Evolutionary conservation across 2,113 vertebrate genomes (phyloP).

Genomic region (Ptychochromis oligacanthus): DNA sequence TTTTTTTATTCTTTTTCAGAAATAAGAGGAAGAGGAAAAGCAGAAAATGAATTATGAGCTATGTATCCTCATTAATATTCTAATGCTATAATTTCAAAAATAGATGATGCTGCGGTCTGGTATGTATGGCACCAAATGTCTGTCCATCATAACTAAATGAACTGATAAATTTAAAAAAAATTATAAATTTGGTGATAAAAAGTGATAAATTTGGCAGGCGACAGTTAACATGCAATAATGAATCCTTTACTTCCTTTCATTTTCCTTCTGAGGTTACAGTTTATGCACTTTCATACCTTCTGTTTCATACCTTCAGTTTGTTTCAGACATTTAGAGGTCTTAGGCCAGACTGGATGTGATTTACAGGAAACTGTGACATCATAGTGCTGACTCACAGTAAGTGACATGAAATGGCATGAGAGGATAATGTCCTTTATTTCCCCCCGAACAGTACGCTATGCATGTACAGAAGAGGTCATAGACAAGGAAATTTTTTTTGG

Average conservation of each 20-base stretch:
- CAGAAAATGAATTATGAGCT: background rate
- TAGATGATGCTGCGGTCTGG: background rate
- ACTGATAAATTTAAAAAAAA: too few relatives aligned
- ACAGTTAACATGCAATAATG: background rate
- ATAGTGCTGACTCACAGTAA: constrained; percentile 16
- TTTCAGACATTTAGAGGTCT: background rate
- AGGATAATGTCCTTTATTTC: background rate
- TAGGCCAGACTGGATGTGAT: background rate
- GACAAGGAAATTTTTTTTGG: background rate
- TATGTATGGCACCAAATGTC: background rate
- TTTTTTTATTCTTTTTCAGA: background rate
- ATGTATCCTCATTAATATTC: background rate
- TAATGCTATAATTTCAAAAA: background rate
- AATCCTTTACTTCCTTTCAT: background rate
- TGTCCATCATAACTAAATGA: background rate
- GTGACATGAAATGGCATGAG: constrained; percentile 21
- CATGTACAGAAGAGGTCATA: background rate
- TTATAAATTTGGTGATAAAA: too few relatives aligned
- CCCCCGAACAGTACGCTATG: background rate
- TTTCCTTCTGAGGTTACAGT: background rate
- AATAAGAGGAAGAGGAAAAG: background rate
- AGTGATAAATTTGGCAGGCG: background rate
- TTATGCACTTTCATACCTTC: background rate
- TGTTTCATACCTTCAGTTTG: background rate
- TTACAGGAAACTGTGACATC: constrained; percentile 1